Evolutionary conservation across 2,888 invertebrate species (phyloP), one percentile per base, ranked within the genome.

Genomic region (Troilus luridus): DNA sequence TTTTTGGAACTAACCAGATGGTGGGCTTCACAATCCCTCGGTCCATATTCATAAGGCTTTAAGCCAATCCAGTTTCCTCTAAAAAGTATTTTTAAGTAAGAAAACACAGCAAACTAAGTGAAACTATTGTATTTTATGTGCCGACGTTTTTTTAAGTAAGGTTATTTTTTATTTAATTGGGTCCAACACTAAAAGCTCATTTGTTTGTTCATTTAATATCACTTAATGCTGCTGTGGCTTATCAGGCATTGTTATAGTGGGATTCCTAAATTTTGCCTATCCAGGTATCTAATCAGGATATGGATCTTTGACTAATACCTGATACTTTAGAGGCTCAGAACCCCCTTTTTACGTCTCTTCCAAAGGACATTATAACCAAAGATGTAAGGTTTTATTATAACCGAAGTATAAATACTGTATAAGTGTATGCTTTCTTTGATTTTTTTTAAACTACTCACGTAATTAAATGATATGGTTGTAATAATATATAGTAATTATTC

Each of bases 11-110:
- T n/a, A n/a, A 21, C 19, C n/a, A 85, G 54, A 58, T 85, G 54
- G 12, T 85, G 56, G 11, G 10, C 12, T 21, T 21, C 56, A 19
- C 85, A 85, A 56, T 56, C 85, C 54, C 14, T 21, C 12, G 54
- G 85, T 85, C 85, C 85, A 9, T 85, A 85, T n/a, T n/a, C 56
- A n/a, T 85, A 85, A 3, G 85, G 85, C 85, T 85, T 85, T 12
- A 12, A 56, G n/a, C 85, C 56, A 5, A 85, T 54, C 56, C 85
- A 58, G n/a, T 85, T 85, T 58, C 85, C 85, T 5, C 85, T 85
- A 10, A 85, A 85, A 85, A 41, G 41, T 7, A 85, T 41, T 1
- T 77, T 77, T 17, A 6, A 77, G 17, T 17, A 77, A 77, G 19
- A n/a, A n/a, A n/a, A n/a, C n/a, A n/a, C n/a, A n/a, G n/a, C n/a